phyloP scores from a whole-genome alignment of 2,113 vertebrate genomes.

The Nothocercus nigrocapillus region DNA sequence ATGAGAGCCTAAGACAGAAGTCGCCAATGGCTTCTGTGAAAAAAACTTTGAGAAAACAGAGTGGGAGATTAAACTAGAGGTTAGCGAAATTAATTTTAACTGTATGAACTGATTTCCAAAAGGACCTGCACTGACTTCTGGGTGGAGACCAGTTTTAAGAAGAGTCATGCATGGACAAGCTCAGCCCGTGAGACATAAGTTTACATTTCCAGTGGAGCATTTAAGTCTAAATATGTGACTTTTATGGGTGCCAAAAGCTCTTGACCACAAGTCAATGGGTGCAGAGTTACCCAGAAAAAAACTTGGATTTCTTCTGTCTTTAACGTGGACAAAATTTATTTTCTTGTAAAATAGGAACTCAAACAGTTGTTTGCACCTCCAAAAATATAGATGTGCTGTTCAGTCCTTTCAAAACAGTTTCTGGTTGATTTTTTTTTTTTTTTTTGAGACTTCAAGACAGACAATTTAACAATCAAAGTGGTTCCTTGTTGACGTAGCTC shows the following conservation, averaged over 20 bases:
- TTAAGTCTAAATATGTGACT: neutral
- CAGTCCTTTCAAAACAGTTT: neutral
- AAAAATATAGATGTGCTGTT: neutral
- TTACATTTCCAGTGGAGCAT: neutral
- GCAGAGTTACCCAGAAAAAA: neutral
- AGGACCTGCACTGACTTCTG: neutral
- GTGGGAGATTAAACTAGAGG: neutral
- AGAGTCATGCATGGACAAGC: neutral
- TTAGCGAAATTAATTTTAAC: neutral
- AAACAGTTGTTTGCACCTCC: neutral
- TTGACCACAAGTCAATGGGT: neutral
- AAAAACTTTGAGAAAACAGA: neutral
- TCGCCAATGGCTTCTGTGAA: neutral
- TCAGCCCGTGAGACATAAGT: neutral
- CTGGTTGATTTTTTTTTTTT: neutral
- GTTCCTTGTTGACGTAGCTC: neutral
- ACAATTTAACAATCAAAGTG: neutral
- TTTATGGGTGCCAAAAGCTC: neutral
- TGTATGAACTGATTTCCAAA: neutral
- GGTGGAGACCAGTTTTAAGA: neutral
- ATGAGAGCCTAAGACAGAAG: neutral
- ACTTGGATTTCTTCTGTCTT: neutral
- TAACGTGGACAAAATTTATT: neutral
- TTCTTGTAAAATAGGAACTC: neutral
- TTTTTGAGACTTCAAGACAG: neutral